phyloP scores from a whole-genome alignment of 2,888 invertebrate species.

The Cenopis cana region DNA sequence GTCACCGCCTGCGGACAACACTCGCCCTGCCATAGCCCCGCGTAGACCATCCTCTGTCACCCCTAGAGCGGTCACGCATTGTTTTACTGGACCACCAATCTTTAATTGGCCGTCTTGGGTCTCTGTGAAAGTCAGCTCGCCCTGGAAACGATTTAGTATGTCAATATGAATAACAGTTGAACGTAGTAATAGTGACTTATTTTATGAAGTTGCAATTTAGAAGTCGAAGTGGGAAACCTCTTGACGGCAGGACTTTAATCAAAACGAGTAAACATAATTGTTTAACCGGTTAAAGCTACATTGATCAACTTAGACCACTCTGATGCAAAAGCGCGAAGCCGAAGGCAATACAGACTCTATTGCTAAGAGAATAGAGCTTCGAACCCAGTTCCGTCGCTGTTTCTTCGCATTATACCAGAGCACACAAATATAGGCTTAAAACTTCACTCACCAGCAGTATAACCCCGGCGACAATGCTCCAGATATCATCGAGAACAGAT shows the following conservation, averaged over 20 bases:
- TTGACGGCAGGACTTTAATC: not conserved
- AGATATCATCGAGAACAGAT: conserved; percentile 92
- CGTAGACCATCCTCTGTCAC: conserved; percentile 88
- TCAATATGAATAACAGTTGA: conserved; percentile 44
- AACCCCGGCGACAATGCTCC: conserved; percentile 96
- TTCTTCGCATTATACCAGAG: not conserved
- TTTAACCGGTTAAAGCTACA: not conserved
- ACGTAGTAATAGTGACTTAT: not conserved
- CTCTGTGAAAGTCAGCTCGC: conserved; percentile 85
- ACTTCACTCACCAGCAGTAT: conserved; percentile 90
- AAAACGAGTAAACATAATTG: not conserved
- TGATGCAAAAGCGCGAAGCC: not conserved
- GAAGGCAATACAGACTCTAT: not conserved
- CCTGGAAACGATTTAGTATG: conserved; percentile 75
- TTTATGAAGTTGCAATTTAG: not conserved
- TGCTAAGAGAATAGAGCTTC: not conserved
- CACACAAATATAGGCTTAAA: not conserved
- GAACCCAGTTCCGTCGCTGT: not conserved
- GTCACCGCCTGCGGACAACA: conserved; percentile 95
- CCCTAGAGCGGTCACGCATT: conserved; percentile 81
- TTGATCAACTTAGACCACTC: too few relatives aligned
- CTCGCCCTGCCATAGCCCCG: conserved; percentile 92
- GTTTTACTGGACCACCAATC: conserved; percentile 74
- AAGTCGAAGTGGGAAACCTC: not conserved
- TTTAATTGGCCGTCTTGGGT: conserved; percentile 86